phyloP scores from a whole-genome alignment of 2,797 vertebrate genomes.

The Dicrostonyx torquatus region DNA sequence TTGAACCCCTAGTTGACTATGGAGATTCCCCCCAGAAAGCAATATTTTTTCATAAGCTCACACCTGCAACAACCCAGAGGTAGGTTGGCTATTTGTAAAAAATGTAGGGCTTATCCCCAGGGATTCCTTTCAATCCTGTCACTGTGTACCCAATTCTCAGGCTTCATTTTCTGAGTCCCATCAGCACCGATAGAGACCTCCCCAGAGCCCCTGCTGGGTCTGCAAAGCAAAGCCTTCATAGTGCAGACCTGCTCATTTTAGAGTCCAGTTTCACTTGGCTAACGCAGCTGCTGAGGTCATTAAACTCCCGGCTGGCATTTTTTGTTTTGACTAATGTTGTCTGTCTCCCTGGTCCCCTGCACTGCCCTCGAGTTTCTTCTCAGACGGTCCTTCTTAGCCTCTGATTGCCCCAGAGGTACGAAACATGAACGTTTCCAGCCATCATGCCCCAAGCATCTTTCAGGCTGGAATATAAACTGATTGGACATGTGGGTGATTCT shows the following conservation, averaged over 20 bases:
- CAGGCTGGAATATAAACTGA: neutral
- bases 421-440: neutral
- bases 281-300: neutral
- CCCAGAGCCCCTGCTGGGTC: neutral
- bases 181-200: neutral
- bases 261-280: neutral
- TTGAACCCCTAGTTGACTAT: neutral
- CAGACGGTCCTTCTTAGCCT: neutral
- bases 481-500: neutral
- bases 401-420: neutral
- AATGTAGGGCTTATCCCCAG: neutral
- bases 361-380: neutral
- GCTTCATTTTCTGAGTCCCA: neutral
- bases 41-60: neutral
- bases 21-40: neutral
- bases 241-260: neutral
- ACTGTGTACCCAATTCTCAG: neutral
- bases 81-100: slow-evolving; percentile 34
- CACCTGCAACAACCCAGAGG: neutral
- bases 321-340: neutral
- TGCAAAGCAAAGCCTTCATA: neutral
- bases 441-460: neutral
- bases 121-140: neutral
- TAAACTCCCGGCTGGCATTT: neutral
- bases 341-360: neutral